phyloP scores from a whole-genome alignment of 2,113 vertebrate genomes.

The Garra rufa region DNA sequence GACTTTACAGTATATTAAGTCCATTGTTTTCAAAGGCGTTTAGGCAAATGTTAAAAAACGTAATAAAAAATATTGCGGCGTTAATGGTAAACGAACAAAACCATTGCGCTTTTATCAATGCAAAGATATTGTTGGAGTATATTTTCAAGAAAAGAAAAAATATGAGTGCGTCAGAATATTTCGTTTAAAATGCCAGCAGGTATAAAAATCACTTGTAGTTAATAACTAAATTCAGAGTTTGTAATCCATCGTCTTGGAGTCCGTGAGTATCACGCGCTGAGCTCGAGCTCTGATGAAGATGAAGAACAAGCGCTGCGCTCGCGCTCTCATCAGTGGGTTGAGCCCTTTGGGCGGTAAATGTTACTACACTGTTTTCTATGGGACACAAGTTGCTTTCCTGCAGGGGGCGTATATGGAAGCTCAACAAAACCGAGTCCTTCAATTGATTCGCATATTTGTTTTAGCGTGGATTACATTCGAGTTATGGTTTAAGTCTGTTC shows the following conservation, averaged over 20 bases:
- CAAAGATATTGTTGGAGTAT: background rate
- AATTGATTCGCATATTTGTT: background rate
- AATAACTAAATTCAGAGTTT: background rate
- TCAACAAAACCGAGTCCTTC: background rate
- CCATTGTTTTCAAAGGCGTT: constrained; percentile 64
- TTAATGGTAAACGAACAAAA: background rate
- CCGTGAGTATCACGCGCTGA: background rate
- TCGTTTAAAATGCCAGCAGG: background rate
- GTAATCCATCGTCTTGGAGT: constrained; percentile 33
- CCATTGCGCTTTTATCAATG: constrained; percentile 3
- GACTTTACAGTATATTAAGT: constrained; percentile 64
- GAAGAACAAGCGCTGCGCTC: background rate
- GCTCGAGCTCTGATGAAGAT: constrained; percentile 20
- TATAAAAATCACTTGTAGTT: background rate
- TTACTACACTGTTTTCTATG: background rate
- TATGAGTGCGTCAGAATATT: background rate
- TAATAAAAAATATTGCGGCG: background rate
- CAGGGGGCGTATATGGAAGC: background rate
- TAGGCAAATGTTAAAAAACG: too few species aligned
- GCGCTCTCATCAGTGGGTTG: constrained; percentile 5
- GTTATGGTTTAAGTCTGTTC: background rate
- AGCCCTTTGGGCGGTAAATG: background rate
- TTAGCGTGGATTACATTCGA: background rate
- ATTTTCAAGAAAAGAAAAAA: too few species aligned
- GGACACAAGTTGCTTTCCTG: background rate